Evolutionary conservation across 1,140 invertebrate species (phyloP).

Genomic region (Drosophila rhopaloa): DNA sequence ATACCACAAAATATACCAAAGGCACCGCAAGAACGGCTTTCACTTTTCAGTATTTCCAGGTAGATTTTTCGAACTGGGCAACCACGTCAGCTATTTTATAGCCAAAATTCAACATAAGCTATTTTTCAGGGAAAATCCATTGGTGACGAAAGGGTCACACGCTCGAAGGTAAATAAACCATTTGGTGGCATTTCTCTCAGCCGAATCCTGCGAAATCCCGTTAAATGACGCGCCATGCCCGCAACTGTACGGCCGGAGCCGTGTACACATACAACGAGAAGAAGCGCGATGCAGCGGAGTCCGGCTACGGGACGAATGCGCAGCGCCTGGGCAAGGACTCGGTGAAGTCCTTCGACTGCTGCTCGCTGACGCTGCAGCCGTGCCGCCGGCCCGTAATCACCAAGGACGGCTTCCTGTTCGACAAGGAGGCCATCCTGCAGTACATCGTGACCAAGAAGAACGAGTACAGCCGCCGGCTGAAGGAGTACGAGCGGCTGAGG

Average conservation of each 20-base stretch:
- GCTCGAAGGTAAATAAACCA: slow-evolving; percentile 8
- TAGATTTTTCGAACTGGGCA: neutral
- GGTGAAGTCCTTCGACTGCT: slow-evolving; percentile 99
- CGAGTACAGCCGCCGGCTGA: slow-evolving; percentile 94
- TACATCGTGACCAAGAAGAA: slow-evolving; percentile 98
- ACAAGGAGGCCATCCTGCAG: slow-evolving; percentile 98
- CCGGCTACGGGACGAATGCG: slow-evolving; percentile 94
- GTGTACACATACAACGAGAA: slow-evolving; percentile 99
- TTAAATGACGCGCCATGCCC: slow-evolving; percentile 96
- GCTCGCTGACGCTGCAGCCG: slow-evolving; percentile 97
- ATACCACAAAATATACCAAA: slow-evolving; percentile 4
- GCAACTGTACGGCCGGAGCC: slow-evolving; percentile 98
- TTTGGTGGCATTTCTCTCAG: neutral
- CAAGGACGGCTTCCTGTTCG: slow-evolving; percentile 97
- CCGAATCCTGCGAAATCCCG: no score
- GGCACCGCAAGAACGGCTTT: neutral
- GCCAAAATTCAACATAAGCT: neutral
- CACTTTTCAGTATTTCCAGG: neutral
- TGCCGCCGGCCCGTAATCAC: slow-evolving; percentile 84
- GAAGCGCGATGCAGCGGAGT: slow-evolving; percentile 96
- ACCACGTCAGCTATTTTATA: neutral
- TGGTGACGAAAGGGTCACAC: slow-evolving; percentile 1
- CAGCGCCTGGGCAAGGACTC: slow-evolving; percentile 95
- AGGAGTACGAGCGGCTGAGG: slow-evolving; percentile 96
- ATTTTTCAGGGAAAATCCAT: neutral